Percentiles rank a stretch among this genome's conserved stretches.
phyloP scores from a whole-genome alignment of 2,113 vertebrate genomes.

The Ciconia stormi region DNA sequence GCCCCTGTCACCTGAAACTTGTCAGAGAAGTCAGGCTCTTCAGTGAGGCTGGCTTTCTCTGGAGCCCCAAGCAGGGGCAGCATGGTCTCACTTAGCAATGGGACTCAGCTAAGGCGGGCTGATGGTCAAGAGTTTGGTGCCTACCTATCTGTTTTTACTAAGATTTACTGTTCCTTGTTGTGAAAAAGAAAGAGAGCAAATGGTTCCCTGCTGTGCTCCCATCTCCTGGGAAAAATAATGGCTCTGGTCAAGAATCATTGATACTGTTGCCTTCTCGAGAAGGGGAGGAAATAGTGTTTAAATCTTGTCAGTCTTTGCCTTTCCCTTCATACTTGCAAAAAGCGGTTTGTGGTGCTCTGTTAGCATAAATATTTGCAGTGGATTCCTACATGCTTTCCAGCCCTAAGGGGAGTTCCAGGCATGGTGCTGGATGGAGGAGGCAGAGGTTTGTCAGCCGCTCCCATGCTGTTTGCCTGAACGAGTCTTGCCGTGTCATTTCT shows the following conservation, averaged over 20 bases:
- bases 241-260: not conserved
- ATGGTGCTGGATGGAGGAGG: not conserved
- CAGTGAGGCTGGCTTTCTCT: not conserved
- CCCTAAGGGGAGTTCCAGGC: not conserved
- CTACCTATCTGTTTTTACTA: not conserved
- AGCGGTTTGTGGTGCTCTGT: not conserved
- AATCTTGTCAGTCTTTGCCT: not conserved
- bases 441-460: not conserved
- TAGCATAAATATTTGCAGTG: not conserved
- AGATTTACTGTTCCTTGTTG: constrained; percentile 9
- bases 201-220: not conserved
- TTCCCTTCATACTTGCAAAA: constrained; percentile 18
- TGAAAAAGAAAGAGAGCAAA: not conserved
- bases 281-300: not conserved
- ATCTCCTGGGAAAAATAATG: not conserved
- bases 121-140: not conserved
- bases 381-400: not conserved
- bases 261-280: constrained; percentile 11
- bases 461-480: not conserved
- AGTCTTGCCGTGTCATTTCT: not conserved
- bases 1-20: not conserved
- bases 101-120: not conserved
- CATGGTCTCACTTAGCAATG: not conserved
- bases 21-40: not conserved
- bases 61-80: not conserved